These are phyloP conservation scores for Chamaetylas fuelleborni DNA, from an alignment of 2,113 vertebrate genomes.

Conservation along the genomic window DNA sequence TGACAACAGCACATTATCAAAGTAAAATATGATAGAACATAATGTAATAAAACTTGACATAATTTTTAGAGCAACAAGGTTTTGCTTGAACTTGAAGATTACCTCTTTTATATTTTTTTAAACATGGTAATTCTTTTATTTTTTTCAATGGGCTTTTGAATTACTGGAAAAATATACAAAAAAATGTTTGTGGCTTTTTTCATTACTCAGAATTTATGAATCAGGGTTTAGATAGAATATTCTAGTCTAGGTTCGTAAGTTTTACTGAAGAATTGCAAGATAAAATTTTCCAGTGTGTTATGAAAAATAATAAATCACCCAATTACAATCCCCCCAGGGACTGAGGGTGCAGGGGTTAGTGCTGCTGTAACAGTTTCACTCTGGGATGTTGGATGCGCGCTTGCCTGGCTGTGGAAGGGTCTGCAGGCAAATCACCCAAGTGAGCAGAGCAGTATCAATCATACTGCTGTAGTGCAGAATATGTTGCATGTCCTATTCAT, in stretches of 20 bases:
- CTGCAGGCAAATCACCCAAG: not conserved
- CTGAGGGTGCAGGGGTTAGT: not conserved
- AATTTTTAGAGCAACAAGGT: not conserved
- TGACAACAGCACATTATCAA: not conserved
- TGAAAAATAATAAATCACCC: not conserved
- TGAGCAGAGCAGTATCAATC: not conserved
- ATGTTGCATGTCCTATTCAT: not conserved
- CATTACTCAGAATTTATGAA: not conserved
- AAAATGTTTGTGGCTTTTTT: not conserved
- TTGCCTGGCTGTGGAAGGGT: not conserved
- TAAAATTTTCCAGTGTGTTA: not conserved
- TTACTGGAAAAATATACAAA: not conserved
- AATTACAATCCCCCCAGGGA: not conserved
- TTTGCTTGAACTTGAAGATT: not conserved
- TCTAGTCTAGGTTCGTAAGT: not conserved
- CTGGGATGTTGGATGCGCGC: not conserved
- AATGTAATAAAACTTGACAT: not conserved
- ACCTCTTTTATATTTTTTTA: not conserved
- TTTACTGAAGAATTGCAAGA: not conserved
- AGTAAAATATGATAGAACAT: not conserved
- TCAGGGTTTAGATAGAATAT: not conserved
- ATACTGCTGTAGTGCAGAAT: not conserved
- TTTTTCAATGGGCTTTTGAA: not conserved
- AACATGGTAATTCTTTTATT: not conserved
- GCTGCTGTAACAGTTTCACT: not conserved